These are phyloP conservation scores for Trididemnum clinides DNA, from an alignment of 23 tunicate genomes.

Conservation along the genomic window DNA sequence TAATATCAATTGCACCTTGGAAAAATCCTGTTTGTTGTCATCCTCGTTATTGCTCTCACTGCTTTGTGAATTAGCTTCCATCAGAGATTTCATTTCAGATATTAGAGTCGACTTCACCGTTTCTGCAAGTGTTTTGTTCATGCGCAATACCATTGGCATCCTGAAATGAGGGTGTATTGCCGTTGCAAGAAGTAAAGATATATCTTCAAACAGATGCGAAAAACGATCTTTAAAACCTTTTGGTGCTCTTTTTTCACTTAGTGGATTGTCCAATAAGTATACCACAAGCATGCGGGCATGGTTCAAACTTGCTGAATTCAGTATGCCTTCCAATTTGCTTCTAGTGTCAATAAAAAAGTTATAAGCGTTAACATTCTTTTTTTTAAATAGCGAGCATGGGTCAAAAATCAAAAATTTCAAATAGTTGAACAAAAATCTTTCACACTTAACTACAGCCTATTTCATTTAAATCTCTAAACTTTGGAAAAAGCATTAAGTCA, in stretches of 20 bases:
- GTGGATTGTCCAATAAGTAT: slow-evolving; percentile 5
- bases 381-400: no score
- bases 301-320: not conserved
- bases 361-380: not conserved
- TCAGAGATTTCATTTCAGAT: not conserved
- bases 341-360: not conserved
- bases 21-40: not conserved
- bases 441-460: no score
- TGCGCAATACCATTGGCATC: not conserved
- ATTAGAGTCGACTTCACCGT: not conserved
- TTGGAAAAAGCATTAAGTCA: no score
- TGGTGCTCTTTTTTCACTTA: slow-evolving; percentile 1
- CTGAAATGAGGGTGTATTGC: slow-evolving; percentile 19
- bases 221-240: slow-evolving; percentile 12
- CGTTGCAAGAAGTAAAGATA: not conserved
- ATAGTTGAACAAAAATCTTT: no score
- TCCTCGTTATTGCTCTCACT: not conserved
- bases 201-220: slow-evolving; percentile 3
- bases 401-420: no score
- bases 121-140: not conserved
- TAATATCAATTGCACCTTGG: slow-evolving; percentile 3
- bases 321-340: slow-evolving; percentile 3
- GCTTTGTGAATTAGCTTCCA: not conserved
- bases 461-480: no score
- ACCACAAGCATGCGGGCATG: slow-evolving; percentile 7